Evolutionary conservation across 2,113 vertebrate genomes (phyloP).

Genomic region (Platysteira castanea): DNA sequence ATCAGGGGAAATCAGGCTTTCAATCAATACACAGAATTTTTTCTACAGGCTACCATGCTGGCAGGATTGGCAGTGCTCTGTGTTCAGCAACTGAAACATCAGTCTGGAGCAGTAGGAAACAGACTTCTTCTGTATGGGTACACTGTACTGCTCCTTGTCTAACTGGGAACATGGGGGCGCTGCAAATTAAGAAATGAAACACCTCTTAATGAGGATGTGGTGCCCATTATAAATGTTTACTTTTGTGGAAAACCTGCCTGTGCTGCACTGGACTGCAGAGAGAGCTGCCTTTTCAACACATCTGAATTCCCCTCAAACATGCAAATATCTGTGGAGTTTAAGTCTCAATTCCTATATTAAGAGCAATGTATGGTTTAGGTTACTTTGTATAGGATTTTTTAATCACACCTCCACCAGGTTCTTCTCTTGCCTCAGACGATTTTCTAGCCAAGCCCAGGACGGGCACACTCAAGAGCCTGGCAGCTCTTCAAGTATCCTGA

Average conservation of each 20-base stretch:
- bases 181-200: neutral
- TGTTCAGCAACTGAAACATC: neutral
- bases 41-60: neutral
- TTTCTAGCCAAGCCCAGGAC: neutral
- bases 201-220: neutral
- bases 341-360: neutral
- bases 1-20: neutral
- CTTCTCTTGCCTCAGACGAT: neutral
- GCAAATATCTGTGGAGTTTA: neutral
- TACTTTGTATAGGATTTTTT: neutral
- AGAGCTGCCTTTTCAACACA: neutral
- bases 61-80: neutral
- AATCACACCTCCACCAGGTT: neutral
- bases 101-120: neutral
- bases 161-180: rapidly evolving
- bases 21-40: neutral
- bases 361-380: neutral
- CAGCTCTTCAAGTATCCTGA: neutral
- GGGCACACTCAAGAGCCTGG: neutral
- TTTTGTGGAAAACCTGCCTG: neutral
- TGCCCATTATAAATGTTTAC: neutral
- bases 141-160: neutral
- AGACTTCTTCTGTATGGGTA: neutral
- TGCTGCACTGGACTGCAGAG: neutral
- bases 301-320: neutral